These are phyloP conservation scores for Verasper variegatus DNA, from an alignment of 2,113 vertebrate species.

Conservation along the genomic window DNA sequence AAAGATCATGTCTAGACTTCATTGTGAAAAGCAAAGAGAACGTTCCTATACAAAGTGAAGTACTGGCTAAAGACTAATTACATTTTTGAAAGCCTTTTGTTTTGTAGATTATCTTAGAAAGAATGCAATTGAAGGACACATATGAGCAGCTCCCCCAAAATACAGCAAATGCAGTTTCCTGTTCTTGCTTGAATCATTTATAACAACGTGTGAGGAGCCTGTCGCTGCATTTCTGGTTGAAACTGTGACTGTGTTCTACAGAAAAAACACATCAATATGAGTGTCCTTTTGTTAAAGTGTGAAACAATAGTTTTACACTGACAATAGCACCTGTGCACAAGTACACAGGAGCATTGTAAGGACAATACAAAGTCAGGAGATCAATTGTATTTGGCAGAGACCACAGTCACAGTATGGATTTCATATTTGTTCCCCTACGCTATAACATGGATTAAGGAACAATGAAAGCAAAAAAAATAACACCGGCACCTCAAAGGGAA, in stretches of 20 bases:
- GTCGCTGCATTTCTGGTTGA: background rate
- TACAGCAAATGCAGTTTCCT: background rate
- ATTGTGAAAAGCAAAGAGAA: too few relatives aligned
- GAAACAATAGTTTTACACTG: constrained; percentile 7
- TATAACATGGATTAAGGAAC: constrained; percentile 42
- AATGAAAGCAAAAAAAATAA: constrained; percentile 1
- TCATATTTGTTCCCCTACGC: constrained; percentile 56
- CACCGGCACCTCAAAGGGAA: background rate
- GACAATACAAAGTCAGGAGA: constrained; percentile 44
- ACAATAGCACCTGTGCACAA: constrained; percentile 13
- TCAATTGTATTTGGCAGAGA: constrained; percentile 61
- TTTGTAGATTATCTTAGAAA: background rate
- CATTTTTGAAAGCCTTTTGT: too few relatives aligned
- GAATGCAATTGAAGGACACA: background rate
- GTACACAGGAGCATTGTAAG: constrained; percentile 30
- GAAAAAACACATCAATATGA: background rate
- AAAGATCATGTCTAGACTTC: too few relatives aligned
- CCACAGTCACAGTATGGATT: constrained; percentile 60
- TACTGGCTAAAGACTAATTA: too few relatives aligned
- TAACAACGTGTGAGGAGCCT: background rate
- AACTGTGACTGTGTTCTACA: background rate
- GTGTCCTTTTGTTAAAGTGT: background rate
- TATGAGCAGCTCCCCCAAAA: too few relatives aligned
- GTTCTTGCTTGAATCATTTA: background rate
- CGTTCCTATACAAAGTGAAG: too few relatives aligned